These are phyloP conservation scores for Channa argus DNA, from an alignment of 2,113 vertebrate species.

Conservation along the genomic window DNA sequence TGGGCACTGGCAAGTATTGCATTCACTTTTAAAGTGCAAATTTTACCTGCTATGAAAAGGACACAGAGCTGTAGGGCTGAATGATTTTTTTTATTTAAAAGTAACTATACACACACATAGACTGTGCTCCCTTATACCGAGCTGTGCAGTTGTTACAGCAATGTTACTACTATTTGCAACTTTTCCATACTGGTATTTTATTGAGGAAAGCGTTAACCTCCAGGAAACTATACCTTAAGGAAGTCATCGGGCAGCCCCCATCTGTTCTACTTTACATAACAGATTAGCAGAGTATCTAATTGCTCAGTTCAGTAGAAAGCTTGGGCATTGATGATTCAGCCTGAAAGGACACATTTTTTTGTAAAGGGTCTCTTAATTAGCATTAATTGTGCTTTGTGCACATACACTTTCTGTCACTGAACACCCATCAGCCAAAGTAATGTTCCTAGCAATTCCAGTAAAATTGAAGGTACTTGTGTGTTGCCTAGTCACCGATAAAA, in stretches of 20 bases:
- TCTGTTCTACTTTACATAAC: conserved; percentile 43
- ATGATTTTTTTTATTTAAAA: no score
- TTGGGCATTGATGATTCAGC: conserved; percentile 42
- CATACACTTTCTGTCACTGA: not conserved
- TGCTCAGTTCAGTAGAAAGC: conserved; percentile 48
- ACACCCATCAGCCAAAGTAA: not conserved
- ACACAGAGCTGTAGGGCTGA: no score
- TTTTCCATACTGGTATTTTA: no score
- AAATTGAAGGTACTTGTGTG: not conserved
- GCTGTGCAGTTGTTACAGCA: no score
- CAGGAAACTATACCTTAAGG: conserved; percentile 11
- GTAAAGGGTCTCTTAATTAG: conserved; percentile 40
- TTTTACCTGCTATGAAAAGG: no score
- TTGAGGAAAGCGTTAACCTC: conserved; percentile 1
- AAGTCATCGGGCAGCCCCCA: conserved; percentile 33
- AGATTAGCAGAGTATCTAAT: conserved; percentile 36
- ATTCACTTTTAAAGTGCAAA: no score
- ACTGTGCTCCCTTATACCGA: no score
- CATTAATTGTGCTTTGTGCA: conserved; percentile 14
- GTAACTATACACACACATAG: no score
- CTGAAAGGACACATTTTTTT: conserved; percentile 7
- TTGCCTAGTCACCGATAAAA: not conserved
- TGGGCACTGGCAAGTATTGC: no score
- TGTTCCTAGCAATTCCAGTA: no score
- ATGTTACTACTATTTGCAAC: no score